phyloP scores from a whole-genome alignment of 2,888 invertebrate genomes.

The Lymantria dispar region DNA sequence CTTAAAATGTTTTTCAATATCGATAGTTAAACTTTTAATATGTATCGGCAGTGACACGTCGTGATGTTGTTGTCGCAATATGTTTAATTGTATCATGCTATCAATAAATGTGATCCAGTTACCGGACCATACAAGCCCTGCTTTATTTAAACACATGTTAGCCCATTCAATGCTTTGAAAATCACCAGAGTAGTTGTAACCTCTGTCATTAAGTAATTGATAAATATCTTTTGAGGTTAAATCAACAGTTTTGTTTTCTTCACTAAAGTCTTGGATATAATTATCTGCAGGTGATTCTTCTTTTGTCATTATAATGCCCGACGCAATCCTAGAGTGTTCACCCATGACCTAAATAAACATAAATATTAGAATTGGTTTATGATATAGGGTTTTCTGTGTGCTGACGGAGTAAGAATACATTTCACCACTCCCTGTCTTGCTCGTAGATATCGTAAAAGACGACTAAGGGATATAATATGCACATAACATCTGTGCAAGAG shows the following conservation, averaged over 20 bases:
- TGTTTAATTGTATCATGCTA: constrained; percentile 88
- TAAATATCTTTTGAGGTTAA: constrained; percentile 40
- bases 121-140: constrained; percentile 81
- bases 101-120: constrained; percentile 93
- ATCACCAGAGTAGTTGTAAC: constrained; percentile 31
- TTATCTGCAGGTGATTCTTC: not conserved
- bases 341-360: not conserved
- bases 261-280: not conserved
- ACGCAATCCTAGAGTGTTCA: not conserved
- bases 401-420: no score
- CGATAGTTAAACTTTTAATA: constrained; percentile 32
- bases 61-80: constrained; percentile 82
- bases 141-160: constrained; percentile 39
- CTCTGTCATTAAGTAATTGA: constrained; percentile 24
- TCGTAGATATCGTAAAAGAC: no score
- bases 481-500: no score
- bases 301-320: not conserved
- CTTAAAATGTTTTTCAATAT: constrained; percentile 26
- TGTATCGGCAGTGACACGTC: constrained; percentile 84
- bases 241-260: constrained; percentile 9
- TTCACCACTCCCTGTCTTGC: no score
- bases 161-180: constrained; percentile 39
- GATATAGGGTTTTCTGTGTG: no score
- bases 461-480: no score
- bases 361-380: not conserved